These are phyloP conservation scores for Ctenoplectra terminalis DNA, from an alignment of 1,140 invertebrate species.

Conservation along the genomic window DNA sequence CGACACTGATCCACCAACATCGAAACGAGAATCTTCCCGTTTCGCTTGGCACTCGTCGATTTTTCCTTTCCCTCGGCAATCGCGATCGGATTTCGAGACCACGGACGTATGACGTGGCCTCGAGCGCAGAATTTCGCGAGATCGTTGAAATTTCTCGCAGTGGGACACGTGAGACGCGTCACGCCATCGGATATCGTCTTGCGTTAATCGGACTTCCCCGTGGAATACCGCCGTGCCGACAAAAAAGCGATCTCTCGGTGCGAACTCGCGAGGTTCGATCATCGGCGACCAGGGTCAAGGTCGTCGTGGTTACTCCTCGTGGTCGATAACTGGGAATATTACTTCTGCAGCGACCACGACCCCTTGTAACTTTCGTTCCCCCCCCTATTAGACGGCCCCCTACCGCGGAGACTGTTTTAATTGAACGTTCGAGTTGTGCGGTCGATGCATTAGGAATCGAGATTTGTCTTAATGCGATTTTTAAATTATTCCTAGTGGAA, in stretches of 20 bases:
- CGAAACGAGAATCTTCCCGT: not conserved
- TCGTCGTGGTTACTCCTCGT: not conserved
- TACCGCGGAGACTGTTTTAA: no score
- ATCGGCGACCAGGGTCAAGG: slow-evolving; percentile 32
- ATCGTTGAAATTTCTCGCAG: slow-evolving; percentile 35
- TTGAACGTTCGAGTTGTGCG: no score
- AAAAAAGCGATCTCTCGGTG: not conserved
- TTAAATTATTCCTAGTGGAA: no score
- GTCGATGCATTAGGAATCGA: no score
- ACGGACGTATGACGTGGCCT: slow-evolving; percentile 17
- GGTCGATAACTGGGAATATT: slow-evolving; percentile 8
- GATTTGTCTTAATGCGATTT: no score
- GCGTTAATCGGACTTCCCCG: not conserved
- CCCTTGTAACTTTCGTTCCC: not conserved
- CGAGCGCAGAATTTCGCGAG: slow-evolving; percentile 37
- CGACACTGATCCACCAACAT: not conserved
- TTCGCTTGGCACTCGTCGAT: not conserved
- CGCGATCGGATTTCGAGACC: slow-evolving; percentile 33
- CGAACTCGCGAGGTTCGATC: slow-evolving; percentile 11
- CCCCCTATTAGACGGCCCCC: no score
- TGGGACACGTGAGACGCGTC: not conserved
- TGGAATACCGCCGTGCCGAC: not conserved
- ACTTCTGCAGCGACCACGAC: no score
- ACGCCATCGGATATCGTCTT: not conserved
- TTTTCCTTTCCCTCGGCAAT: no score